phyloP scores from a whole-genome alignment of 2,888 invertebrate species.

The Bellardia bayeri region DNA sequence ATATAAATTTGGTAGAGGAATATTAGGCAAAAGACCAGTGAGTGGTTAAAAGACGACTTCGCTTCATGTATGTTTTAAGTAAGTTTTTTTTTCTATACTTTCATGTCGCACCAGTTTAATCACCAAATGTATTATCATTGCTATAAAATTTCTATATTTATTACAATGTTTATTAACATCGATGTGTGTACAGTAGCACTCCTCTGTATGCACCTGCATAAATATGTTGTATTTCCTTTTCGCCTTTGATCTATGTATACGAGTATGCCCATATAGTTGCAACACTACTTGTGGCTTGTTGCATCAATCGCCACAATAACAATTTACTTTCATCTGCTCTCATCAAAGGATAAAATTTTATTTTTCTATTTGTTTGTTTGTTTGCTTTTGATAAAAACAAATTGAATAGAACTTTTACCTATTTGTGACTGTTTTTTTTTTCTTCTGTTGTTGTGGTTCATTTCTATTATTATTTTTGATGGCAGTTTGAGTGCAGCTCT shows the following conservation, averaged over 20 bases:
- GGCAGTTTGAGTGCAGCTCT: conserved; percentile 9
- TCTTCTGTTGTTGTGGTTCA: not conserved
- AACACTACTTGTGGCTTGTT: conserved; percentile 27
- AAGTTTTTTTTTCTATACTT: too few relatives aligned
- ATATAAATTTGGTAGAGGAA: too few relatives aligned
- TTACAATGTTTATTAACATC: too few relatives aligned
- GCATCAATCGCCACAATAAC: conserved; percentile 15
- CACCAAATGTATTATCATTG: too few relatives aligned
- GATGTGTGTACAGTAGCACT: too few relatives aligned
- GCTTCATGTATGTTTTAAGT: too few relatives aligned
- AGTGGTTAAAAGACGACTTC: too few relatives aligned
- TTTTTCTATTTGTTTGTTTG: not conserved
- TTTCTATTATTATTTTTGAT: conserved; percentile 11
- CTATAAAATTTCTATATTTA: too few relatives aligned
- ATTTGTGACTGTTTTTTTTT: not conserved
- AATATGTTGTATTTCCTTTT: not conserved
- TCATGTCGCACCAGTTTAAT: too few relatives aligned
- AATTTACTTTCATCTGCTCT: conserved; percentile 42
- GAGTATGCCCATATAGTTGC: not conserved
- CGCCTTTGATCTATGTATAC: conserved; percentile 31
- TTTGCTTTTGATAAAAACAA: not conserved
- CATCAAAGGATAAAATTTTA: conserved; percentile 47
- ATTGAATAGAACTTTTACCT: conserved; percentile 10
- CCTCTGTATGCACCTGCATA: too few relatives aligned
- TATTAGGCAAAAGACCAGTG: too few relatives aligned